Evolutionary conservation across 37 sponge, comb jelly and placozoan species (phyloP).

Genomic region (Spongilla lacustris): DNA sequence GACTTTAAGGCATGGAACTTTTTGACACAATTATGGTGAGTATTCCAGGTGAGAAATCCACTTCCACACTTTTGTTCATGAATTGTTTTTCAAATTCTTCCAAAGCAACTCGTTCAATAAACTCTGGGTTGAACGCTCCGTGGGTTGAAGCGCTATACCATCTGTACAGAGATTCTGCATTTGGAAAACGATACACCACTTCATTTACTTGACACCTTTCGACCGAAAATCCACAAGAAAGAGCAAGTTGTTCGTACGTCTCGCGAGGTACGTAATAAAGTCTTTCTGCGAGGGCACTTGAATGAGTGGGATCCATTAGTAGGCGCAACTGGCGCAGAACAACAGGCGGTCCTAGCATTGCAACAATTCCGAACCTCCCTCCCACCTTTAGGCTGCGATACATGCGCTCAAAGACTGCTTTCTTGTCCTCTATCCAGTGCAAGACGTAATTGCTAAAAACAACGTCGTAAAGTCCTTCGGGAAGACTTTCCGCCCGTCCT

Average conservation of each 20-base stretch:
- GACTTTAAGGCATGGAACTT: too few relatives aligned
- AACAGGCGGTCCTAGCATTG: neutral
- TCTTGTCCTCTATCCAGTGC: constrained; percentile 18
- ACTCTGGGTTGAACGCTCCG: neutral
- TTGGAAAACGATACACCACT: neutral
- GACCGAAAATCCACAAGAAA: neutral
- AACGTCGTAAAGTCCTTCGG: constrained; percentile 17
- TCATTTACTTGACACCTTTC: neutral
- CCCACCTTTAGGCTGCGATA: neutral
- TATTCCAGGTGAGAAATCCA: too few relatives aligned
- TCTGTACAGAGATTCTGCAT: neutral
- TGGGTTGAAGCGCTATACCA: neutral
- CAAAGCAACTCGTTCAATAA: neutral
- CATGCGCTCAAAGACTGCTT: constrained; percentile 1
- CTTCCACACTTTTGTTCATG: too few relatives aligned
- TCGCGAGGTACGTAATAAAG: neutral
- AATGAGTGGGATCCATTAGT: neutral
- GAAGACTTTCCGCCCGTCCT: neutral
- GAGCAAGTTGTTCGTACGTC: neutral
- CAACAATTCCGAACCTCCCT: constrained; percentile 8
- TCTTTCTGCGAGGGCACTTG: neutral
- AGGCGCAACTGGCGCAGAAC: neutral
- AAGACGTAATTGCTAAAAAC: constrained; percentile 28
- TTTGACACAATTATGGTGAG: too few relatives aligned
- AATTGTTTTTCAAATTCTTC: neutral